A percentile compares a stretch with the other conserved stretches of the same genome.
Conservation (phyloP, 2,113 vertebrate genomes). For the Sminthopsis crassicaudata region DNA sequence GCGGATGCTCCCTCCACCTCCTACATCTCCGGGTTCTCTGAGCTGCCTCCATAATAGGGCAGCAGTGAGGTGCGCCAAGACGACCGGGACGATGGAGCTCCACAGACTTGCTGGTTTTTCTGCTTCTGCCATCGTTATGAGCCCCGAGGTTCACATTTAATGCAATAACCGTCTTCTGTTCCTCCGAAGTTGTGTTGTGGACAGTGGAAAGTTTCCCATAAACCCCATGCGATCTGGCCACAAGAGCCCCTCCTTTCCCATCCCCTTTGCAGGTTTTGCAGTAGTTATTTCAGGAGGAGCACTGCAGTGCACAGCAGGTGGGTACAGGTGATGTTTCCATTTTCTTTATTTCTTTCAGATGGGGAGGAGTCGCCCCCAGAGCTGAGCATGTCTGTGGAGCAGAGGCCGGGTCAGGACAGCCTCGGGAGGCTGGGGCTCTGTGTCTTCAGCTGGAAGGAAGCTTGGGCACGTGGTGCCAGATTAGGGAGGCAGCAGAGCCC, state of each 20-base stretch:
- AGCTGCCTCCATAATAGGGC: neutral
- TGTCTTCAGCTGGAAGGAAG: neutral
- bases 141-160: neutral
- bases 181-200: neutral
- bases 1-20: no score
- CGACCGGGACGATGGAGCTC: neutral
- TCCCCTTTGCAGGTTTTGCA: neutral
- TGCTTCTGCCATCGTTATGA: neutral
- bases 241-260: neutral
- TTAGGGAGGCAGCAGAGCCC: neutral
- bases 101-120: neutral
- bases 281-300: neutral
- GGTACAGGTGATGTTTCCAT: neutral
- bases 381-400: neutral
- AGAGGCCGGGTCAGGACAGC: neutral
- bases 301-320: neutral
- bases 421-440: neutral
- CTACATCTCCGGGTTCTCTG: neutral
- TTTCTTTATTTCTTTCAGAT: constrained; percentile 3
- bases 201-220: neutral
- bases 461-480: neutral
- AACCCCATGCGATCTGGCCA: neutral
- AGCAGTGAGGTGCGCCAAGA: neutral
- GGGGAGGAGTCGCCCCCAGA: neutral
- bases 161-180: neutral